Conservation (phyloP, 2,113 vertebrate genomes). For the Brachyhypopomus gauderio region DNA sequence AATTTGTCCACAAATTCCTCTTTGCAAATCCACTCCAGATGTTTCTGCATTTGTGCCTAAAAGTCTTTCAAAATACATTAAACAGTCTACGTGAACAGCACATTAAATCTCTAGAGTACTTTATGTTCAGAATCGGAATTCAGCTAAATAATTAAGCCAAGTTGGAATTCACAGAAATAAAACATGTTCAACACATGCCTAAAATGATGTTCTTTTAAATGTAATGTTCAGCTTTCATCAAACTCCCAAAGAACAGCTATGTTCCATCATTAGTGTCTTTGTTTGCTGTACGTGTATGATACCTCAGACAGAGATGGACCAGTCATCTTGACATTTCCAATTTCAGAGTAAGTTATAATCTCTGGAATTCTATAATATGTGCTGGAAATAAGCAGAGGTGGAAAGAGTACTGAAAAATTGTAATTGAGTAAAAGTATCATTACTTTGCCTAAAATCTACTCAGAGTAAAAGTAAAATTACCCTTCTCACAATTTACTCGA, state of each 20-base stretch:
- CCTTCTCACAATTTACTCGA: too few relatives aligned
- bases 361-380: not conserved
- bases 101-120: not conserved
- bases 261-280: constrained; percentile 78
- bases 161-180: not conserved
- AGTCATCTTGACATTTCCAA: constrained; percentile 82
- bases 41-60: constrained; percentile 75
- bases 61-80: constrained; percentile 75
- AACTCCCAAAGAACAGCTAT: constrained; percentile 78
- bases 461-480: too few relatives aligned
- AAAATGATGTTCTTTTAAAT: constrained; percentile 78
- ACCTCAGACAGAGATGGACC: constrained; percentile 86
- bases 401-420: too few relatives aligned
- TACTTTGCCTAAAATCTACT: too few relatives aligned
- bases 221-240: constrained; percentile 84
- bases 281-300: constrained; percentile 82
- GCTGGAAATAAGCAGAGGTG: not conserved
- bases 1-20: constrained; percentile 1
- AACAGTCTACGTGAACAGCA: constrained; percentile 2
- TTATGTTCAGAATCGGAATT: not conserved
- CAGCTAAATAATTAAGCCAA: not conserved
- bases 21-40: not conserved
- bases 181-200: constrained; percentile 57
- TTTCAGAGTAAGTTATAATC: constrained; percentile 60
- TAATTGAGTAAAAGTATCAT: too few relatives aligned